A percentile compares a stretch with the other conserved stretches of the same genome.
Conservation (phyloP, 2,888 invertebrate genomes). For the Volucella bombylans region DNA sequence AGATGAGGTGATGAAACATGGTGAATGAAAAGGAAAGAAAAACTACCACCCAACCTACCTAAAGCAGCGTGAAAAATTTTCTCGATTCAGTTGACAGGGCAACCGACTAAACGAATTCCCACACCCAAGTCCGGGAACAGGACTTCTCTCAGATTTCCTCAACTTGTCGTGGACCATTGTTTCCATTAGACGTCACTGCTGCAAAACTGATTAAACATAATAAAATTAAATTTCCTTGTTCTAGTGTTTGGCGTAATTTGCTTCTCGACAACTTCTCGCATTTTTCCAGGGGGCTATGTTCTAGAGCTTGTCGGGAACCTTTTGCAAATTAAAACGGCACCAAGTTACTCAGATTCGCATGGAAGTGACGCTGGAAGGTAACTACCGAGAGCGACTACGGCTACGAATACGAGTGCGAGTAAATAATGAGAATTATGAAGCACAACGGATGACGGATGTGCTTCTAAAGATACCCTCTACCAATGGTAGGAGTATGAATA, state of each 20-base stretch:
- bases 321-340: conserved; percentile 35
- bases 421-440: conserved; percentile 52
- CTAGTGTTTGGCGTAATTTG: conserved; percentile 50
- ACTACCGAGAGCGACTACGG: too few relatives aligned
- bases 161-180: conserved; percentile 12
- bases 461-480: not conserved
- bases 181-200: conserved; percentile 29
- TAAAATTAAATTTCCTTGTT: conserved; percentile 59
- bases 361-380: too few relatives aligned
- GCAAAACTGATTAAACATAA: conserved; percentile 63
- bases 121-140: not conserved
- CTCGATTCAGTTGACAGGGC: conserved; percentile 17
- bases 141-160: conserved; percentile 12
- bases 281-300: conserved; percentile 1
- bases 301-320: conserved; percentile 1
- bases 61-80: conserved; percentile 38
- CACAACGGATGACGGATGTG: conserved; percentile 29
- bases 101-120: conserved; percentile 1
- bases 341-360: conserved; percentile 2
- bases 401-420: too few relatives aligned
- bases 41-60: not conserved
- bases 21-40: not conserved
- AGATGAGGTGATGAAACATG: not conserved
- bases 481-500: too few relatives aligned
- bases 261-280: conserved; percentile 26